These are phyloP conservation scores for Aporophyla lueneburgensis DNA, from an alignment of 2,888 invertebrate species.

Conservation along the genomic window DNA sequence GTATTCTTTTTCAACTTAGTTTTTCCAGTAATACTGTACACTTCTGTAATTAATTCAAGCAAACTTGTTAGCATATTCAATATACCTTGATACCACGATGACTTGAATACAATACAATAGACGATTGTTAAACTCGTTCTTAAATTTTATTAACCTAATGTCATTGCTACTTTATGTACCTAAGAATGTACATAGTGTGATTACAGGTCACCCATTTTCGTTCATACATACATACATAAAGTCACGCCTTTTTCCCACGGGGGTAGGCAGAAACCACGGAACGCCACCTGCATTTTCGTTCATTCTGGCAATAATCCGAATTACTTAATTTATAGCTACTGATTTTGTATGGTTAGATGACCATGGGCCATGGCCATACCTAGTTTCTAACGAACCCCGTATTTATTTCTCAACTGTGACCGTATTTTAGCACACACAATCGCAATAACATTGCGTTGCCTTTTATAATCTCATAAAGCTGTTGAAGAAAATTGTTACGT, in stretches of 20 bases:
- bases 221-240: too few relatives aligned
- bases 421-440: neutral
- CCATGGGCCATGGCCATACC: neutral
- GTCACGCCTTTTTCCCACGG: too few relatives aligned
- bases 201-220: neutral
- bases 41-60: constrained; percentile 2
- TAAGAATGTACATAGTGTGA: neutral
- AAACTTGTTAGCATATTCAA: constrained; percentile 7
- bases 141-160: constrained; percentile 17
- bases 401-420: neutral
- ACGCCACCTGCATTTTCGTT: neutral
- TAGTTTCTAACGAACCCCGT: neutral
- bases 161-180: constrained; percentile 11
- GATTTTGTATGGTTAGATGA: neutral
- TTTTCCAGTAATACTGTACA: neutral
- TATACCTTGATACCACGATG: neutral
- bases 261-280: too few relatives aligned
- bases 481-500: constrained; percentile 40
- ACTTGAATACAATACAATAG: constrained; percentile 37
- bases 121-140: constrained; percentile 7
- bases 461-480: constrained; percentile 7
- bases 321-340: too few relatives aligned
- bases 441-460: constrained; percentile 4
- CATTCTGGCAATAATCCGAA: neutral
- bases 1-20: neutral